These are phyloP conservation scores for Axinella damicornis DNA, from an alignment of 37 sponge, comb jelly and placozoan species.

Conservation along the genomic window DNA sequence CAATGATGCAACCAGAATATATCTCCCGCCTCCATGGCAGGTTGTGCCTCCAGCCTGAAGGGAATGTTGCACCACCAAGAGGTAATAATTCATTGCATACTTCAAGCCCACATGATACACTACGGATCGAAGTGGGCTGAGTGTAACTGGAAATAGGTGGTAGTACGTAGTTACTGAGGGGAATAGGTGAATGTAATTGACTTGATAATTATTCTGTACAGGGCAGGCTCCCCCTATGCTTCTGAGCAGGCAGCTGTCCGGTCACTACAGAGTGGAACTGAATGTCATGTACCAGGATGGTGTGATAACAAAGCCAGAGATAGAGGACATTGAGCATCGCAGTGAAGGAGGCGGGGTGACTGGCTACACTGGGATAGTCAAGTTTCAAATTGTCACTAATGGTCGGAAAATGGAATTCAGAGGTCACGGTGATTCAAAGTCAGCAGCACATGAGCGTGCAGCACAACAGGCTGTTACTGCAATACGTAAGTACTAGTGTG, in stretches of 20 bases:
- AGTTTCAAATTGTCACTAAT: no score
- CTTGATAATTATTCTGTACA: no score
- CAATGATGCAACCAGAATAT: slow-evolving; percentile 25
- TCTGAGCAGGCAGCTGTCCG: background rate
- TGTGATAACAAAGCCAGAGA: background rate
- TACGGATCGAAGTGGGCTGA: no score
- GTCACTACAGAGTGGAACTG: background rate
- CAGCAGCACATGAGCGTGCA: slow-evolving; percentile 24
- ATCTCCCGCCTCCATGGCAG: slow-evolving; percentile 15
- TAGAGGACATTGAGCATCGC: background rate
- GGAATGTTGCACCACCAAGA: background rate
- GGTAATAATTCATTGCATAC: no score
- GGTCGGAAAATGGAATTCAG: background rate
- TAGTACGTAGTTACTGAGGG: no score
- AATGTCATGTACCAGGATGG: background rate
- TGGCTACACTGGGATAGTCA: no score
- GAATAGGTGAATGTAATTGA: no score
- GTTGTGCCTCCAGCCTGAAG: background rate
- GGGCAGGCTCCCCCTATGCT: background rate
- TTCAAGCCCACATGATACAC: no score
- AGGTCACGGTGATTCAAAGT: background rate
- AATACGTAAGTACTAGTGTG: background rate
- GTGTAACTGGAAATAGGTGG: no score
- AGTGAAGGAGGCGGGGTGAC: background rate
- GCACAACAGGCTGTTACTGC: background rate